A percentile compares a stretch with the other conserved stretches of the same genome.
phyloP scores from a whole-genome alignment of 2,113 vertebrate genomes.

The Eudyptes chrysolophus region DNA sequence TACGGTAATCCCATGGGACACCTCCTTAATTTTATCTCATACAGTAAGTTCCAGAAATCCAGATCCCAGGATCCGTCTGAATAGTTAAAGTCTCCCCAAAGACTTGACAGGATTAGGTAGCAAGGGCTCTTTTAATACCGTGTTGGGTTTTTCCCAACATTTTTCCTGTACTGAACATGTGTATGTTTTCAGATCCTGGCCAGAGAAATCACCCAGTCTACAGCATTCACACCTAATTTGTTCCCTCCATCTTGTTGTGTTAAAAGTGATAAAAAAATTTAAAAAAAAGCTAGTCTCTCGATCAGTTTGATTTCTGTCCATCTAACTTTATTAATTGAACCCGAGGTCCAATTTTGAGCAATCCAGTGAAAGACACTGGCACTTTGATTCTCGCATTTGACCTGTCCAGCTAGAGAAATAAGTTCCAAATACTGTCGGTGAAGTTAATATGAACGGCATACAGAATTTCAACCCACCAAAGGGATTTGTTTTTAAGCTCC shows the following conservation, averaged over 20 bases:
- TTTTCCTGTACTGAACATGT: not conserved
- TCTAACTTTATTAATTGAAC: slow-evolving; percentile 2
- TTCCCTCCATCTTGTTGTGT: not conserved
- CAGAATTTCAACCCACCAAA: slow-evolving; percentile 32
- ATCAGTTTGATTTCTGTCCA: not conserved
- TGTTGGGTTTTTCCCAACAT: rapidly evolving
- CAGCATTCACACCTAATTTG: not conserved
- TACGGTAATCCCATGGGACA: not conserved
- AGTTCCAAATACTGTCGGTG: not conserved
- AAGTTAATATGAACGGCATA: slow-evolving; percentile 4
- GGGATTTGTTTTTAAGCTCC: slow-evolving; percentile 65
- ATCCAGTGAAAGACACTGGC: not conserved
- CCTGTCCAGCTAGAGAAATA: slow-evolving; percentile 4
- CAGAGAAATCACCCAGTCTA: not conserved
- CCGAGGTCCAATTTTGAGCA: not conserved
- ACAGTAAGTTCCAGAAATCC: not conserved
- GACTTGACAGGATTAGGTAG: not conserved
- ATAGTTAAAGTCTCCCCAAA: not conserved
- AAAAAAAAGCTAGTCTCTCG: not conserved
- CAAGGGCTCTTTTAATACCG: not conserved
- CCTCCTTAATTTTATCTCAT: not conserved
- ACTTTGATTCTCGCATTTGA: not conserved
- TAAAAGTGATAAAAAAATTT: not conserved
- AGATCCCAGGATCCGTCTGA: not conserved
- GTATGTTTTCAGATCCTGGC: not conserved